phyloP scores from a whole-genome alignment of 2,113 vertebrate genomes.

The Eretmochelys imbricata region DNA sequence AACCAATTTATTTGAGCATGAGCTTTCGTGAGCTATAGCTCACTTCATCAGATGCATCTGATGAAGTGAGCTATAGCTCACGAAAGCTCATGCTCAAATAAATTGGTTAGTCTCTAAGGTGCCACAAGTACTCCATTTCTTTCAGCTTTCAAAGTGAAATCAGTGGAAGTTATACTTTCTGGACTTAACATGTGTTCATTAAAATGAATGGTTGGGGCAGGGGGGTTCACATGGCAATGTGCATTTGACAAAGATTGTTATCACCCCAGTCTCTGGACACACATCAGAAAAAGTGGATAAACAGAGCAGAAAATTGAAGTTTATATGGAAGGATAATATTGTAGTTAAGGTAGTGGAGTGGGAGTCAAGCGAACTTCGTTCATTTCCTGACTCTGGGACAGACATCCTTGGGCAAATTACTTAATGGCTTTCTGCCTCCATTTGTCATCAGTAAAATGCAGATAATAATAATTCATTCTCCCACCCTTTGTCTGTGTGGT shows the following conservation, averaged over 20 bases:
- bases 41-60: too few species aligned
- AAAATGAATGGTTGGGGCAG: background rate
- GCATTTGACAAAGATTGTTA: background rate
- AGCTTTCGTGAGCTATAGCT: too few species aligned
- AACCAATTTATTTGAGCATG: too few species aligned
- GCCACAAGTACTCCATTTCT: too few species aligned
- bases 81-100: too few species aligned
- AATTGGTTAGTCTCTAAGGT: too few species aligned
- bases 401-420: background rate
- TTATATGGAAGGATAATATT: background rate
- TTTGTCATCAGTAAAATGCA: background rate
- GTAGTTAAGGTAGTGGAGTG: background rate
- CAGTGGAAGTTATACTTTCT: background rate
- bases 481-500: background rate
- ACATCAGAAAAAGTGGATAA: background rate
- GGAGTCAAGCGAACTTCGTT: background rate
- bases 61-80: too few species aligned
- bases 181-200: background rate
- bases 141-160: background rate
- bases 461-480: background rate
- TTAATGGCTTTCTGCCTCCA: background rate
- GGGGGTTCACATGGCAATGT: background rate
- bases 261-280: background rate
- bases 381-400: background rate
- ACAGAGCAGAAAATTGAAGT: background rate